Percentiles rank a stretch among this genome's conserved stretches.
These are phyloP conservation scores for Dallia pectoralis DNA, from an alignment of 2,797 vertebrate species.

Conservation along the genomic window DNA sequence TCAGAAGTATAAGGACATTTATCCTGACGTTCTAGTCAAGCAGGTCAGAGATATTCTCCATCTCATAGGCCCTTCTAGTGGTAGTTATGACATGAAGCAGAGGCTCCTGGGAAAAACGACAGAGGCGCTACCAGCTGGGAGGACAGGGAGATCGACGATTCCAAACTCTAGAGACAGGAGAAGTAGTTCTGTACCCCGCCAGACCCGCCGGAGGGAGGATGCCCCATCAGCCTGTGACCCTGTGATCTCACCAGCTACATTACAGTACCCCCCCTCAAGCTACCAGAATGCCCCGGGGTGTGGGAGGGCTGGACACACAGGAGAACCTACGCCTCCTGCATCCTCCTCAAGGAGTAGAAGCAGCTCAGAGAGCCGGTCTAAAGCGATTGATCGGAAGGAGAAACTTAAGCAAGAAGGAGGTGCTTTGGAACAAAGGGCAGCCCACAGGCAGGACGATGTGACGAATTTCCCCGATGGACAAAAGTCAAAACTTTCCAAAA, in stretches of 20 bases:
- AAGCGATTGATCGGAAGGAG: background rate
- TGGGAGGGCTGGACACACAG: fast-evolving
- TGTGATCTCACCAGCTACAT: background rate
- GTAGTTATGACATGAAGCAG: conserved; percentile 59
- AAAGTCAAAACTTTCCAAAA: background rate
- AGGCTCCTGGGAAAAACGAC: conserved; percentile 34
- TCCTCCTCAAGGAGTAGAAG: conserved; percentile 11
- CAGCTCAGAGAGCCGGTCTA: background rate
- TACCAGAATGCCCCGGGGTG: conserved; percentile 2
- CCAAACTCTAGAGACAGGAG: conserved; percentile 5
- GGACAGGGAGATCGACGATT: conserved; percentile 1
- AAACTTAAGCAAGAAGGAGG: background rate
- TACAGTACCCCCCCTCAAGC: conserved; percentile 15
- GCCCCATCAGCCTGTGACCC: background rate
- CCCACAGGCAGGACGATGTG: background rate
- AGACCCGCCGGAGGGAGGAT: background rate
- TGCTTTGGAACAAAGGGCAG: background rate
- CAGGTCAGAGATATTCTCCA: conserved; percentile 21
- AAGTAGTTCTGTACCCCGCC: conserved; percentile 57
- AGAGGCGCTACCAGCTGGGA: background rate
- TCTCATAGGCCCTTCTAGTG: conserved; percentile 56
- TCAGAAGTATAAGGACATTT: background rate
- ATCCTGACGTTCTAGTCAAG: conserved; percentile 40
- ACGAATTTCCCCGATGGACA: background rate
- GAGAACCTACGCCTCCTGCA: background rate